Percentiles rank a stretch among this genome's conserved stretches.
phyloP scores from a whole-genome alignment of 1,140 invertebrate species.

The Achatina immaculata region DNA sequence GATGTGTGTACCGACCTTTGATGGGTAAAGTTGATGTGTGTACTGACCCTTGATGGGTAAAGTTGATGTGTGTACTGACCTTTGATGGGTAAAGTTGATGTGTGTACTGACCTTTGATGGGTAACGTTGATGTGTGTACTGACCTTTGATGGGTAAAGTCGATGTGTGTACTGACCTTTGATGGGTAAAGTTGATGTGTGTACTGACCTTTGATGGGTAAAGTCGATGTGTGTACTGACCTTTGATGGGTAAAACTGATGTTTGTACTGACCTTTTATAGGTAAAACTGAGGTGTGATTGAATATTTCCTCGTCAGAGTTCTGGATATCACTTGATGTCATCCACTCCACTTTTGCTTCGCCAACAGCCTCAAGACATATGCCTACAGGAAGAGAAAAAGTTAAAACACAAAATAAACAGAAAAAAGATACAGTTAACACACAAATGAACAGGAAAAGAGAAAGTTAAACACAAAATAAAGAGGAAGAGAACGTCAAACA shows the following conservation, averaged over 20 bases:
- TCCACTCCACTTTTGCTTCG: conserved; percentile 67
- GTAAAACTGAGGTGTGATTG: conserved; percentile 65
- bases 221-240: too few relatives aligned
- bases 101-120: conserved; percentile 11
- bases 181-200: too few relatives aligned
- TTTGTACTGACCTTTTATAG: conserved; percentile 61
- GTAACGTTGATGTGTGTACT: background rate
- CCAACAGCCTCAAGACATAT: conserved; percentile 67
- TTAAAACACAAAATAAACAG: background rate
- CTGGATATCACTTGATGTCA: conserved; percentile 68
- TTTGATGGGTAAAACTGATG: too few relatives aligned
- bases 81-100: conserved; percentile 11
- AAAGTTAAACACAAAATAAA: background rate
- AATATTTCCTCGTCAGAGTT: conserved; percentile 68
- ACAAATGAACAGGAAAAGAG: background rate
- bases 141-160: background rate
- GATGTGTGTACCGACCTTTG: background rate
- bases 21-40: background rate
- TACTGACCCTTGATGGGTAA: background rate
- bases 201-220: too few relatives aligned
- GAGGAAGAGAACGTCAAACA: background rate
- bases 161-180: background rate
- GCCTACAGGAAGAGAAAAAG: conserved; percentile 49
- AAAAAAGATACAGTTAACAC: background rate
- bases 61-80: background rate